These are phyloP conservation scores for Pelobates cultripes DNA, from an alignment of 2,797 vertebrate species.

Conservation along the genomic window DNA sequence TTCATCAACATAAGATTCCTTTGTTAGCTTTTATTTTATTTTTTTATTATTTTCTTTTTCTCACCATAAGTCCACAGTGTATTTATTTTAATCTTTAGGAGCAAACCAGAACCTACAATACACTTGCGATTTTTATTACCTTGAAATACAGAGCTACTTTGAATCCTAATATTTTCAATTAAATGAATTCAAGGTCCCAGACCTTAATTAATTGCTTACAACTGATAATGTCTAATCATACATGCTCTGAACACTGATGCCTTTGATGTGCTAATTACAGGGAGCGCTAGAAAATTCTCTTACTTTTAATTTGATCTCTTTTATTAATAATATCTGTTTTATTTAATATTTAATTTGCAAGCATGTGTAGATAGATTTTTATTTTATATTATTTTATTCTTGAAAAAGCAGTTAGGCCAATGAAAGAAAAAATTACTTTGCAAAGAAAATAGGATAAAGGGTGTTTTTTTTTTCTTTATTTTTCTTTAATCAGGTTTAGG, in stretches of 20 bases:
- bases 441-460: constrained; percentile 18
- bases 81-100: background rate
- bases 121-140: constrained; percentile 30
- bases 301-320: constrained; percentile 43
- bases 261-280: constrained; percentile 52
- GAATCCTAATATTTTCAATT: background rate
- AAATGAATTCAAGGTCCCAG: constrained; percentile 14
- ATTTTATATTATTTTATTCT: constrained; percentile 24
- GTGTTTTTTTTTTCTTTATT: constrained; percentile 9
- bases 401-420: constrained; percentile 35
- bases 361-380: constrained; percentile 42
- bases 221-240: constrained; percentile 35
- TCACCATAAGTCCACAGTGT: background rate
- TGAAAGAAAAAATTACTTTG: constrained; percentile 25
- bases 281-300: constrained; percentile 31
- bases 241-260: constrained; percentile 29
- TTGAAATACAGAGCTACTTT: constrained; percentile 10
- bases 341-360: constrained; percentile 53
- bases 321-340: constrained; percentile 54
- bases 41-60: background rate
- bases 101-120: constrained; percentile 15
- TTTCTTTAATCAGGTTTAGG: constrained; percentile 8
- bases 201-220: constrained; percentile 47
- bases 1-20: background rate
- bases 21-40: background rate